Percentiles rank a stretch among this genome's conserved stretches.
phyloP scores from a whole-genome alignment of 2,888 invertebrate genomes.

The Poecilus cupreus region DNA sequence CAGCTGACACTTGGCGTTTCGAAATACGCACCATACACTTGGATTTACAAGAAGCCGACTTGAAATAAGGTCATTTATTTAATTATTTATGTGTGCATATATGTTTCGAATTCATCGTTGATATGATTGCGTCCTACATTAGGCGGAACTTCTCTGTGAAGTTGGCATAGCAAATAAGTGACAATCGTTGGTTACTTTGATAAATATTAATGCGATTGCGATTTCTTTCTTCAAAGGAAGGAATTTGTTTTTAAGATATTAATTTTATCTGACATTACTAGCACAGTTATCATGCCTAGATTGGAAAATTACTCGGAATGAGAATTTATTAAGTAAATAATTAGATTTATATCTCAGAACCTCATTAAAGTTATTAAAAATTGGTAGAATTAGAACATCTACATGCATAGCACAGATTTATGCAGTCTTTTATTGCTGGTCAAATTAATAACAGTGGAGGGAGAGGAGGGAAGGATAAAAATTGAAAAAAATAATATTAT shows the following conservation, averaged over 20 bases:
- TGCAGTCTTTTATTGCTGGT: too few species aligned
- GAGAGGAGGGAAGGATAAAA: too few species aligned
- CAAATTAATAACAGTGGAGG: too few species aligned
- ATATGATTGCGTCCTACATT: slow-evolving; percentile 2
- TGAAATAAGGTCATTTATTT: slow-evolving; percentile 26
- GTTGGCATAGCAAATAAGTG: slow-evolving; percentile 1
- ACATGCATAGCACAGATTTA: too few species aligned
- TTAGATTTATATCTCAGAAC: neutral
- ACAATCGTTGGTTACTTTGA: neutral
- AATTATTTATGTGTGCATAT: neutral
- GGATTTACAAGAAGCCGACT: neutral
- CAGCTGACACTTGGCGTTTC: slow-evolving; percentile 6
- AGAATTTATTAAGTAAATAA: neutral
- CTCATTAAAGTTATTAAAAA: neutral
- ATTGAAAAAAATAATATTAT: too few species aligned
- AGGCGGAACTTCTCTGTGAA: neutral
- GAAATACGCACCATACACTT: neutral
- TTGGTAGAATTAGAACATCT: neutral
- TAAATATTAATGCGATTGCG: neutral
- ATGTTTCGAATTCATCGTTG: neutral
- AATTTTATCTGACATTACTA: neutral
- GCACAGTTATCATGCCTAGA: neutral
- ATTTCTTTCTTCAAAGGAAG: too few species aligned
- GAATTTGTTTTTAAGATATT: neutral
- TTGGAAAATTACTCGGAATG: neutral